These are phyloP conservation scores for Heliconius hermathena DNA, from an alignment of 1,140 invertebrate genomes.

Conservation along the genomic window DNA sequence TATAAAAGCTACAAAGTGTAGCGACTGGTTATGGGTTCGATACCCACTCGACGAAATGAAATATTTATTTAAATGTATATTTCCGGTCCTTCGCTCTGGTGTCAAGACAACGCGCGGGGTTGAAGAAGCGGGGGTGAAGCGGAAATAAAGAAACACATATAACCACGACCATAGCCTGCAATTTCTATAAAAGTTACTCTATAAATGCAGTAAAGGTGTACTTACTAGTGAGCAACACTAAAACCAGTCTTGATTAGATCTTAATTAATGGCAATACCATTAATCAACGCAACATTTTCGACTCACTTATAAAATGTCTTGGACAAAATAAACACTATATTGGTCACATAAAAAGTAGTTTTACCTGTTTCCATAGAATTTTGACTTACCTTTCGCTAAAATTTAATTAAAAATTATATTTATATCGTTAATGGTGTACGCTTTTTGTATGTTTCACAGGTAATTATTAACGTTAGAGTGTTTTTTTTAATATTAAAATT, in stretches of 20 bases:
- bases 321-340: background rate
- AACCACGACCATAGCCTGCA: no score
- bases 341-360: background rate
- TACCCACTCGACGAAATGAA: no score
- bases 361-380: background rate
- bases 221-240: background rate
- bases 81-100: no score
- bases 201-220: background rate
- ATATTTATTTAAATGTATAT: no score
- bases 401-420: background rate
- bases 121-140: no score
- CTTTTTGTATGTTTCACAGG: background rate
- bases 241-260: background rate
- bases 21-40: no score
- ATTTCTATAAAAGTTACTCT: background rate
- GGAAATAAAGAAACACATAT: no score
- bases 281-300: background rate
- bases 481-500: no score
- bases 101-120: no score
- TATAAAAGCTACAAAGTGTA: no score
- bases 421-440: background rate
- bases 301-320: background rate
- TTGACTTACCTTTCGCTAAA: background rate
- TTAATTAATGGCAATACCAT: conserved; percentile 7
- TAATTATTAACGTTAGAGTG: background rate